Evolutionary conservation across 2,888 invertebrate genomes (phyloP).

Genomic region (Chloroclysta siterata): DNA sequence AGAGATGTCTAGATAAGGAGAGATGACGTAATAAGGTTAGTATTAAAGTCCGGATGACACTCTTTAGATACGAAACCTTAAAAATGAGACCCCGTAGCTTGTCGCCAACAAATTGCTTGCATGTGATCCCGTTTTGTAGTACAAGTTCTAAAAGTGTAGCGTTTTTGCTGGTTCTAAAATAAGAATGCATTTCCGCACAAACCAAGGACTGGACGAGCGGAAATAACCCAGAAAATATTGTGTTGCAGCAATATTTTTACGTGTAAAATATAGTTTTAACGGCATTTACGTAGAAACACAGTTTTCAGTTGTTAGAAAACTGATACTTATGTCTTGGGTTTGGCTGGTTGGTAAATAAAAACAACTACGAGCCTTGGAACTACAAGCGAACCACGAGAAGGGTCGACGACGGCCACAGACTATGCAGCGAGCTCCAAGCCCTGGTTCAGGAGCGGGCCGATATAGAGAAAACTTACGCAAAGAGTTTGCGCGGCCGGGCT

Average conservation of each 20-base stretch:
- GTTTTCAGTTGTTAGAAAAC: too few relatives aligned
- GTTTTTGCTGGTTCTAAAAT: slow-evolving; percentile 35
- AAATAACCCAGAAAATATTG: too few relatives aligned
- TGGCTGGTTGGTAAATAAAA: too few relatives aligned
- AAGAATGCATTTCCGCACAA: too few relatives aligned
- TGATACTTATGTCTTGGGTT: too few relatives aligned
- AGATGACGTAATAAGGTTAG: neutral
- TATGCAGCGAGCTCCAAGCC: slow-evolving; percentile 95
- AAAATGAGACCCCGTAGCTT: slow-evolving; percentile 66
- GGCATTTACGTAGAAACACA: too few relatives aligned
- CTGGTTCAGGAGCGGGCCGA: slow-evolving; percentile 97
- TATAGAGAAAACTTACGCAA: slow-evolving; percentile 98
- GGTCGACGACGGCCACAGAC: slow-evolving; percentile 97
- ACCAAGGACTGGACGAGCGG: too few relatives aligned
- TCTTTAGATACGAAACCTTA: neutral
- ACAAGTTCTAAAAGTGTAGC: slow-evolving; percentile 40
- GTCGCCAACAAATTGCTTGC: slow-evolving; percentile 66
- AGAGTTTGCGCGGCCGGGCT: slow-evolving; percentile 96
- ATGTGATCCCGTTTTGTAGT: slow-evolving; percentile 58
- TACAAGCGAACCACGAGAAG: slow-evolving; percentile 98
- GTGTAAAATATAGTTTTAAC: too few relatives aligned
- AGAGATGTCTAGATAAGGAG: neutral
- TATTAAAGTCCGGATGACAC: neutral
- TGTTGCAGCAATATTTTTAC: too few relatives aligned
- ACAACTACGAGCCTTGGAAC: slow-evolving; percentile 96